A percentile compares a stretch with the other conserved stretches of the same genome.
phyloP scores from a whole-genome alignment of 2,797 vertebrate genomes.

The Pagetopsis macropterus region DNA sequence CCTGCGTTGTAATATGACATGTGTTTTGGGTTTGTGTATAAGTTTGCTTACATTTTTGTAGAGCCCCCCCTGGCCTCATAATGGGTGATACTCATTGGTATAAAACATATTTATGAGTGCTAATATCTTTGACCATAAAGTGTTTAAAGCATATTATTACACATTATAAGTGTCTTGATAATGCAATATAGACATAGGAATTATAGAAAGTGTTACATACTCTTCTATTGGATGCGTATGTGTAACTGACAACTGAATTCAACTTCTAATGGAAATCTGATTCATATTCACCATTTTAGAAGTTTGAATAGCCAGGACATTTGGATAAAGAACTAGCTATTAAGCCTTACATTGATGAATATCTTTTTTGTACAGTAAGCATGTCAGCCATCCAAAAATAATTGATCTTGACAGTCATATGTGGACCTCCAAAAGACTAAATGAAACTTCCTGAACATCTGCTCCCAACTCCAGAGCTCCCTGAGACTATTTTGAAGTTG shows the following conservation, averaged over 20 bases:
- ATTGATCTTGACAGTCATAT: conserved; percentile 60
- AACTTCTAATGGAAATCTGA: background rate
- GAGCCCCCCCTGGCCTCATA: too few relatives aligned
- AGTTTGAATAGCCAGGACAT: background rate
- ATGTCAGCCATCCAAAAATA: conserved; percentile 41
- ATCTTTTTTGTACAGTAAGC: conserved; percentile 16
- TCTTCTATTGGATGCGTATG: too few relatives aligned
- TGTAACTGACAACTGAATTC: background rate
- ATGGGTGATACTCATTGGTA: too few relatives aligned
- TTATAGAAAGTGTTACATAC: too few relatives aligned
- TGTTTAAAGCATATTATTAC: too few relatives aligned
- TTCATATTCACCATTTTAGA: background rate
- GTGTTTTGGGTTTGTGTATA: too few relatives aligned
- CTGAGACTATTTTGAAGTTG: conserved; percentile 76
- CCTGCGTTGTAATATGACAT: too few relatives aligned
- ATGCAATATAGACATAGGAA: too few relatives aligned
- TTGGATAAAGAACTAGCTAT: background rate
- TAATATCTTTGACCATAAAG: too few relatives aligned
- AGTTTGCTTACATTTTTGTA: too few relatives aligned
- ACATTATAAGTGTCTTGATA: too few relatives aligned
- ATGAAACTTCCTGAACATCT: conserved; percentile 84
- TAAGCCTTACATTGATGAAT: background rate
- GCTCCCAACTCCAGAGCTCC: conserved; percentile 78
- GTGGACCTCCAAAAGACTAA: conserved; percentile 65
- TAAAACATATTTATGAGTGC: too few relatives aligned